A percentile compares a stretch with the other conserved stretches of the same genome.
Conservation (phyloP, 2,113 vertebrate genomes). For the Nettapus auritus region DNA sequence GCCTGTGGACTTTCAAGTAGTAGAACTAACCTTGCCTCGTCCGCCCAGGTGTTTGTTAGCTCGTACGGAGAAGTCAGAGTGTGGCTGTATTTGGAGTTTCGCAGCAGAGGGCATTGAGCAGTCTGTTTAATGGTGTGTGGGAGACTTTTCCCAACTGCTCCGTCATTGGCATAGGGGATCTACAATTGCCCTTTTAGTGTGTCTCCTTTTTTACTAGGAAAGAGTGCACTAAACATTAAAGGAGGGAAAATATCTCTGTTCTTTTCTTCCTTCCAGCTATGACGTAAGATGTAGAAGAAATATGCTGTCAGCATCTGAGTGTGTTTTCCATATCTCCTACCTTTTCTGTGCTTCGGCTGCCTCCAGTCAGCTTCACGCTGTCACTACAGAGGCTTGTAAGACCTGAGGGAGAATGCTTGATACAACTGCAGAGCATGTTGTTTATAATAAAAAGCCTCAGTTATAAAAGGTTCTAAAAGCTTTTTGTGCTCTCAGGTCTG, state of each 20-base stretch:
- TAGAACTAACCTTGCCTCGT: not conserved
- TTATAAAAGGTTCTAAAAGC: not conserved
- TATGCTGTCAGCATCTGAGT: not conserved
- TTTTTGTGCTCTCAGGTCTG: not conserved
- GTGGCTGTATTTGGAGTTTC: not conserved
- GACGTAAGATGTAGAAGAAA: not conserved
- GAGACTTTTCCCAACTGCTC: not conserved
- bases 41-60: not conserved
- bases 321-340: not conserved
- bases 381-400: not conserved
- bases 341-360: not conserved
- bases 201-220: not conserved
- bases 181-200: not conserved
- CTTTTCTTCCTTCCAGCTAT: not conserved
- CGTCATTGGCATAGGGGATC: not conserved
- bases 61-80: not conserved
- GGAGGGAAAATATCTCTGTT: not conserved
- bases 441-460: not conserved
- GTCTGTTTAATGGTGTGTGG: not conserved
- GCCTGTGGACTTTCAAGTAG: not conserved
- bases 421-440: not conserved
- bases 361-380: not conserved
- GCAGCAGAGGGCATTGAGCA: not conserved
- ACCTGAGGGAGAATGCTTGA: not conserved
- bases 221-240: not conserved